Conservation (phyloP, 2,888 invertebrate species). For the Chalcis sispes region DNA sequence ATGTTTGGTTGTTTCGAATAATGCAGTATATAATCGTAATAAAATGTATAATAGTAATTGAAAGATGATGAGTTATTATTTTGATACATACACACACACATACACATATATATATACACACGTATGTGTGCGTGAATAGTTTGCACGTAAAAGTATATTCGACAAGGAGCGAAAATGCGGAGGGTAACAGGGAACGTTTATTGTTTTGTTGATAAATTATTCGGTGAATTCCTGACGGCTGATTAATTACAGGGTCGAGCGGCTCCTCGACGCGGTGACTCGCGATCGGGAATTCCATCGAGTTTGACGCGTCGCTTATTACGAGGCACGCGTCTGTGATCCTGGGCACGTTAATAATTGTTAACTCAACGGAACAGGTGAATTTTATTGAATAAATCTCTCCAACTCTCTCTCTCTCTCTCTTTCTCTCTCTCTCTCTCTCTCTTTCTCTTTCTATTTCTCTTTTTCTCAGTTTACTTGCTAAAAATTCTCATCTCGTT, state of each 20-base stretch:
- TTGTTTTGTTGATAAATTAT: slow-evolving; percentile 33
- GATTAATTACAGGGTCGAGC: slow-evolving; percentile 24
- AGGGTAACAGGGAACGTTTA: neutral
- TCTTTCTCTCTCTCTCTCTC: no score
- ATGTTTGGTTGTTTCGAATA: no score
- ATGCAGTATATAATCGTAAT: no score
- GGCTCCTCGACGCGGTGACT: neutral
- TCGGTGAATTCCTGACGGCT: slow-evolving; percentile 22
- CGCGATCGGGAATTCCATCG: slow-evolving; percentile 34
- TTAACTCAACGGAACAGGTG: neutral
- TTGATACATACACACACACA: no score
- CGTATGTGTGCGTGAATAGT: no score
- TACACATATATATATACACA: no score
- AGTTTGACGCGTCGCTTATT: slow-evolving; percentile 24
- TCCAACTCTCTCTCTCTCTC: no score
- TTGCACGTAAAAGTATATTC: neutral
- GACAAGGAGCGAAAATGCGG: neutral
- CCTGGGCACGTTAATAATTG: neutral
- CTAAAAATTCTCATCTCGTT: no score
- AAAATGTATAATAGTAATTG: no score
- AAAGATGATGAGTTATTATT: no score
- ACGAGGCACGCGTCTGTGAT: slow-evolving; percentile 5
- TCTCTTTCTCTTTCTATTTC: no score
- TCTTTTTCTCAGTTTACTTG: no score
- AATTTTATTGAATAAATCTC: neutral